Evolutionary conservation across 2,888 invertebrate species (phyloP).

Genomic region (Sericinus montela): DNA sequence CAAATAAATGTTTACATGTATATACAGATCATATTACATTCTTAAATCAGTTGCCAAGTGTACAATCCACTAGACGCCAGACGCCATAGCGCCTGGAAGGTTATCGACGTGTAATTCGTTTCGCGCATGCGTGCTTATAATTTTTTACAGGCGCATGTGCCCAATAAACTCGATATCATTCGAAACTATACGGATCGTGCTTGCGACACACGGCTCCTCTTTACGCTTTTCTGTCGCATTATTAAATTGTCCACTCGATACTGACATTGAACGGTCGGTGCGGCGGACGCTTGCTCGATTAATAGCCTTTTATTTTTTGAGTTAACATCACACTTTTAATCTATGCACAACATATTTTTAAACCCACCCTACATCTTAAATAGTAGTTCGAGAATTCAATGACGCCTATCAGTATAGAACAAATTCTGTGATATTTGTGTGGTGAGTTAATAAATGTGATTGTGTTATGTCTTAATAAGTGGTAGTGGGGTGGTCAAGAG

Average conservation of each 20-base stretch:
- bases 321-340: slow-evolving; percentile 48
- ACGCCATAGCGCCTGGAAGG: slow-evolving; percentile 57
- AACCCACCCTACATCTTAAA: slow-evolving; percentile 25
- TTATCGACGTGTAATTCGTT: slow-evolving; percentile 28
- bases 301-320: slow-evolving; percentile 57
- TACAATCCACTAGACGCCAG: slow-evolving; percentile 21
- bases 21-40: neutral
- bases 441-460: slow-evolving; percentile 35
- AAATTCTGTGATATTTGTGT: slow-evolving; percentile 39
- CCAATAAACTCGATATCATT: slow-evolving; percentile 24
- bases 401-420: slow-evolving; percentile 33
- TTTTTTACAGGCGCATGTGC: slow-evolving; percentile 44
- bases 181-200: slow-evolving; percentile 39
- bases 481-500: slow-evolving; percentile 33
- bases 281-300: slow-evolving; percentile 56
- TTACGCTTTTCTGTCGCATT: slow-evolving; percentile 65
- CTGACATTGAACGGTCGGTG: slow-evolving; percentile 67
- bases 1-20: too few species aligned
- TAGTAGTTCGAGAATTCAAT: slow-evolving; percentile 41
- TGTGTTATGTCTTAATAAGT: slow-evolving; percentile 45
- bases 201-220: slow-evolving; percentile 63
- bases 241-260: slow-evolving; percentile 74
- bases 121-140: slow-evolving; percentile 53
- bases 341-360: slow-evolving; percentile 33
- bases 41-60: neutral